Evolutionary conservation across 2,888 invertebrate genomes (phyloP).

Genomic region (Temnothorax rugatulus): DNA sequence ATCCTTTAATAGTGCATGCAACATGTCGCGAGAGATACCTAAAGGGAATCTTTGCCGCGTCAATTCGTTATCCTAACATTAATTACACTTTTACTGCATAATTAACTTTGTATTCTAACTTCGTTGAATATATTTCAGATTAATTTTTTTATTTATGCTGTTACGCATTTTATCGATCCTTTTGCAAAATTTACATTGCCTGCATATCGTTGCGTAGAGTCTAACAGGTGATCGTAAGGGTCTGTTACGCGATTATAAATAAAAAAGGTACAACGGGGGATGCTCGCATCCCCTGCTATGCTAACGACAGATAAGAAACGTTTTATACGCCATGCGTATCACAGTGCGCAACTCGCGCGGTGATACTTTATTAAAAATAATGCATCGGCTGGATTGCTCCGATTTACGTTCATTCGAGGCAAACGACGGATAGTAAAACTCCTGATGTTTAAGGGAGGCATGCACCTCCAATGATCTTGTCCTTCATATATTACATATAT

Average conservation of each 20-base stretch:
- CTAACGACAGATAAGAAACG: conserved; percentile 79
- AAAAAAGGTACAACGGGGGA: conserved; percentile 11
- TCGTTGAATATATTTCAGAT: background rate
- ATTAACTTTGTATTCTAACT: background rate
- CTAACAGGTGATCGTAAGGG: background rate
- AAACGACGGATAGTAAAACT: background rate
- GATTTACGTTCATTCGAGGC: background rate
- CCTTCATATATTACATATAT: no score
- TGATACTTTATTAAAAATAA: conserved; percentile 80
- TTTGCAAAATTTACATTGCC: background rate
- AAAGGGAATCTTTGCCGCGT: background rate
- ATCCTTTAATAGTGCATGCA: background rate
- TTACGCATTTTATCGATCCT: background rate
- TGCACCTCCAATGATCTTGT: no score
- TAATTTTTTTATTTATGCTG: background rate
- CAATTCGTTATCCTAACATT: background rate
- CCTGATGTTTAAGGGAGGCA: no score
- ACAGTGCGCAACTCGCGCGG: conserved; percentile 62
- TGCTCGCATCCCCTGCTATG: conserved; percentile 50
- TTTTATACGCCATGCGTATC: conserved; percentile 77
- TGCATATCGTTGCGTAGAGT: background rate
- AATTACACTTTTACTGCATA: background rate
- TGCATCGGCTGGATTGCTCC: background rate
- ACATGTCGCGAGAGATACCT: background rate
- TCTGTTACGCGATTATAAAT: conserved; percentile 9